Percentiles rank a stretch among this genome's conserved stretches.
phyloP scores from a whole-genome alignment of 2,797 vertebrate species.

The Neomorphus geoffroyi region DNA sequence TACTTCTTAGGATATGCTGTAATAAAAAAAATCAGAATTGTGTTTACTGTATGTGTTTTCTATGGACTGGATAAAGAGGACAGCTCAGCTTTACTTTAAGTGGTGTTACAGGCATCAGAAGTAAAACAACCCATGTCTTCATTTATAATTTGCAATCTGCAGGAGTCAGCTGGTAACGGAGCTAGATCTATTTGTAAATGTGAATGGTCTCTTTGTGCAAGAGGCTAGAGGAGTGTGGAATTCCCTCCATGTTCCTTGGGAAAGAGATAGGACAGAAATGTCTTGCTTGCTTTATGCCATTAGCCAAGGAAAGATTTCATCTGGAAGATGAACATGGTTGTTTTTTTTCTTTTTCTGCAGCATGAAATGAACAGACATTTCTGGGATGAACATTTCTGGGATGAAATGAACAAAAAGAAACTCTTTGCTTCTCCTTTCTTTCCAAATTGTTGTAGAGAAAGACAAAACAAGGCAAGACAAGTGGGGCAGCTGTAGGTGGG shows the following conservation, averaged over 20 bases:
- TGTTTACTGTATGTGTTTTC: not conserved
- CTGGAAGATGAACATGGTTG: not conserved
- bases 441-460: not conserved
- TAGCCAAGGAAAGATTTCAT: not conserved
- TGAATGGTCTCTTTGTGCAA: conserved; percentile 2
- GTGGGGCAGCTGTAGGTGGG: not conserved
- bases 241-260: not conserved
- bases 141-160: not conserved
- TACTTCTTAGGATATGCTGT: not conserved
- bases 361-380: not conserved
- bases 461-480: not conserved
- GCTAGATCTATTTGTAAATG: not conserved
- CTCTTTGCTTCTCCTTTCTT: not conserved
- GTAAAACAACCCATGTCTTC: not conserved
- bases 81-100: not conserved
- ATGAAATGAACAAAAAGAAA: not conserved
- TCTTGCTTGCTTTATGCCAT: not conserved
- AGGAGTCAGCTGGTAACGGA: not conserved
- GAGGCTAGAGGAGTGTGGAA: not conserved
- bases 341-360: not conserved
- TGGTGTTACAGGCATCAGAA: not conserved
- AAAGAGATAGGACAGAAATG: not conserved
- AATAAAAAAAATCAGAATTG: not conserved
- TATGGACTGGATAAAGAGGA: not conserved
- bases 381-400: too few species aligned